Percentiles rank a stretch among this genome's conserved stretches.
Conservation (phyloP, 2,113 vertebrate species). For the Bos taurus region DNA sequence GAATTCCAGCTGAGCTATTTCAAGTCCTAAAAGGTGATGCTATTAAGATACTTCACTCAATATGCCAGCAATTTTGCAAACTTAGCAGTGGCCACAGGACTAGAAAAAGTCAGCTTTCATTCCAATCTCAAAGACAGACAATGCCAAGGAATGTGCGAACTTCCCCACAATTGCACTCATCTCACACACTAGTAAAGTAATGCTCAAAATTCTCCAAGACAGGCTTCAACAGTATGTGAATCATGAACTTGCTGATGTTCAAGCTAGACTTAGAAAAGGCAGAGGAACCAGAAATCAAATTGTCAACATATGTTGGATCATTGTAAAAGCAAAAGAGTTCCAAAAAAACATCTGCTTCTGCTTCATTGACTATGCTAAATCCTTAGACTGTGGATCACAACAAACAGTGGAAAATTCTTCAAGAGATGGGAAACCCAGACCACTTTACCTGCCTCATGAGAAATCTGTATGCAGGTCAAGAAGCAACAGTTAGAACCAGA, state of each 20-base stretch:
- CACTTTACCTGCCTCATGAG: background rate
- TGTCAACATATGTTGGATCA: background rate
- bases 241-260: background rate
- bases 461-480: background rate
- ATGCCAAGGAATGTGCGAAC: background rate
- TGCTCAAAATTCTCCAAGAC: background rate
- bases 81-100: background rate
- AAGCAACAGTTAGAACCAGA: background rate
- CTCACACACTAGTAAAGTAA: background rate
- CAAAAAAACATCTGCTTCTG: background rate
- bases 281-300: background rate
- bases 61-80: background rate
- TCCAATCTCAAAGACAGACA: background rate
- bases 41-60: background rate
- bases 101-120: background rate
- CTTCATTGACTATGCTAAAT: background rate
- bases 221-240: background rate
- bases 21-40: background rate
- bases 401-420: background rate
- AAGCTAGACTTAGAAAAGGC: background rate
- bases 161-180: background rate
- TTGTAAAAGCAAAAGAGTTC: background rate
- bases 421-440: background rate
- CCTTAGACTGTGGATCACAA: background rate
- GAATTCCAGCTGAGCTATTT: background rate